A percentile compares a stretch with the other conserved stretches of the same genome.
These are phyloP conservation scores for Trichomalopsis sarcophagae DNA, from an alignment of 1,140 invertebrate species.

Conservation along the genomic window DNA sequence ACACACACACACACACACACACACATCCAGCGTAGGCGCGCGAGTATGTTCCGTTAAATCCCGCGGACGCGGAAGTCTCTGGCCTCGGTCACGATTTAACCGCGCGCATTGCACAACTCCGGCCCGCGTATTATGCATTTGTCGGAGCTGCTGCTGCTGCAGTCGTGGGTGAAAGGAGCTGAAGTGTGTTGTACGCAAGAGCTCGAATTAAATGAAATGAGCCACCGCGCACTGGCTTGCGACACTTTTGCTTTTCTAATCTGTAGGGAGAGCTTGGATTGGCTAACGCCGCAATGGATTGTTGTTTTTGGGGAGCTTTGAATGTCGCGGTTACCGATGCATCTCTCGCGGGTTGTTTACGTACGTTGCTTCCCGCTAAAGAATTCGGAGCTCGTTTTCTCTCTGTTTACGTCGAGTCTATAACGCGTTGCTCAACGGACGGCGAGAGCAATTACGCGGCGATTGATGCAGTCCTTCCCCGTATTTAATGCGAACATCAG, in stretches of 20 bases:
- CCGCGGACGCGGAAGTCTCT: conserved; percentile 35
- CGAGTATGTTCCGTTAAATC: conserved; percentile 43
- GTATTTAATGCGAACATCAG: no score
- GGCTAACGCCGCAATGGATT: not conserved
- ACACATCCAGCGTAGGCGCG: not conserved
- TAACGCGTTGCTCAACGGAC: no score
- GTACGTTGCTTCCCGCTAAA: no score
- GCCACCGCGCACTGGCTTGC: not conserved
- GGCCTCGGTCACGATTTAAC: conserved; percentile 30
- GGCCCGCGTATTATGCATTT: not conserved
- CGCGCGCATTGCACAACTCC: conserved; percentile 5
- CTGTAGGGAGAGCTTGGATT: not conserved
- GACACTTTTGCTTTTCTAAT: conserved; percentile 13
- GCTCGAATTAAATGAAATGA: conserved; percentile 1
- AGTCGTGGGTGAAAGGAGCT: conserved; percentile 10
- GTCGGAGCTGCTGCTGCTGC: not conserved
- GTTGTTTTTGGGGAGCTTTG: no score
- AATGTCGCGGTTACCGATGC: not conserved
- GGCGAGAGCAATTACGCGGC: no score
- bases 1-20: not conserved
- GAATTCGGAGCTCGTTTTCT: no score
- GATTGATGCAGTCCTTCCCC: no score
- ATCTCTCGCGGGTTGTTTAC: no score
- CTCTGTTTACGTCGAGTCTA: no score
- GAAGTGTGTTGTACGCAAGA: not conserved